Evolutionary conservation across 2,113 vertebrate genomes (phyloP).

Genomic region (Chrysochloris asiatica): DNA sequence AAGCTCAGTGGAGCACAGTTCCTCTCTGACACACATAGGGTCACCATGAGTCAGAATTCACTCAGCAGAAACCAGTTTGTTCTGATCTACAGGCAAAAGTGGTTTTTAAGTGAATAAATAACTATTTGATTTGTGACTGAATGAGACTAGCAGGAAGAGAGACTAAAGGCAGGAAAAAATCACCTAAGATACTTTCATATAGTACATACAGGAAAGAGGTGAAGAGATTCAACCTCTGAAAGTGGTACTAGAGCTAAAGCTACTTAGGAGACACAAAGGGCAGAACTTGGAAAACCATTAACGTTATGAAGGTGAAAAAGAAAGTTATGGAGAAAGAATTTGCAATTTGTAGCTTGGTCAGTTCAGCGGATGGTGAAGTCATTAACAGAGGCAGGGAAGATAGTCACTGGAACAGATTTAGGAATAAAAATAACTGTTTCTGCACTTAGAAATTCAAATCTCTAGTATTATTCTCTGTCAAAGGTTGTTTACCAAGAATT

Average conservation of each 20-base stretch:
- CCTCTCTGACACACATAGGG: not conserved
- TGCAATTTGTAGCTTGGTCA: not conserved
- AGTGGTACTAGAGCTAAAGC: not conserved
- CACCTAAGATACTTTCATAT: not conserved
- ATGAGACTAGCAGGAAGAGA: not conserved
- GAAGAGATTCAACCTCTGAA: not conserved
- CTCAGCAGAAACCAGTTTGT: not conserved
- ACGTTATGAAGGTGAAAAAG: not conserved
- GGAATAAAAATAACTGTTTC: constrained; percentile 23
- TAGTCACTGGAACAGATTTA: not conserved
- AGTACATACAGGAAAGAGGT: not conserved
- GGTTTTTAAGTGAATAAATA: not conserved
- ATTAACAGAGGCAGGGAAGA: not conserved
- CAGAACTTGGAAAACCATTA: not conserved
- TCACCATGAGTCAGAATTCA: not conserved
- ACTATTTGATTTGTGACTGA: not conserved
- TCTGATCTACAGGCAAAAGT: not conserved
- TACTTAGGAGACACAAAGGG: not conserved
- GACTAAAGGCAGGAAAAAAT: not conserved
- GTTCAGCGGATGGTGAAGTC: not conserved
- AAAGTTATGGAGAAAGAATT: not conserved
- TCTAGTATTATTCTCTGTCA: not conserved
- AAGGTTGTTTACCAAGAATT: constrained; percentile 12
- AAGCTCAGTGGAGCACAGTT: not conserved
- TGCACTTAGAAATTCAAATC: constrained; percentile 18